Conservation (phyloP, 2,113 vertebrate genomes). For the Sula dactylatra region DNA sequence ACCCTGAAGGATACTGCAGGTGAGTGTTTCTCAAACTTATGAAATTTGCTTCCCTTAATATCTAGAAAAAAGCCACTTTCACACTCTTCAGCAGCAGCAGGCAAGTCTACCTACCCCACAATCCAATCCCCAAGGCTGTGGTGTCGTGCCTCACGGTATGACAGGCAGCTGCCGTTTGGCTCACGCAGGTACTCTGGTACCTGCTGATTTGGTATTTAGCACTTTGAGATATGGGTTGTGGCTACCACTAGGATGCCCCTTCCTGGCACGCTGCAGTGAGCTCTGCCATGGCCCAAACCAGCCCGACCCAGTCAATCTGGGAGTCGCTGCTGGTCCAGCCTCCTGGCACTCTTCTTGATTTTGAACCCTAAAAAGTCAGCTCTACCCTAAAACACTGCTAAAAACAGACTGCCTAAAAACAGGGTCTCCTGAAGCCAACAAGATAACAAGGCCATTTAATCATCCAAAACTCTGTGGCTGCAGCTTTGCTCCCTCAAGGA, state of each 20-base stretch:
- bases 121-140: fast-evolving
- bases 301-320: background rate
- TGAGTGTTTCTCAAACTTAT: background rate
- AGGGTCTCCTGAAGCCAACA: conserved; percentile 7
- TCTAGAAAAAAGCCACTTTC: background rate
- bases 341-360: background rate
- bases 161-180: background rate
- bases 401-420: background rate
- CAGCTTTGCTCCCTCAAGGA: background rate
- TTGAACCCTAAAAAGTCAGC: background rate
- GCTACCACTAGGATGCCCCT: background rate
- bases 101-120: background rate
- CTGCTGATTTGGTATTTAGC: background rate
- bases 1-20: background rate
- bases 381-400: background rate
- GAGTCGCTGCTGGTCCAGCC: background rate
- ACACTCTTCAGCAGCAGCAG: background rate
- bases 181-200: background rate
- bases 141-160: fast-evolving
- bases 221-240: background rate
- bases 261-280: fast-evolving
- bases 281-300: background rate
- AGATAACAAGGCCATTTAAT: conserved; percentile 24
- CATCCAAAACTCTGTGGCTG: background rate
- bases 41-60: background rate